Base-by-base conservation (phyloP, 2,888 invertebrate species). In the Apodemia duryi region DNA sequence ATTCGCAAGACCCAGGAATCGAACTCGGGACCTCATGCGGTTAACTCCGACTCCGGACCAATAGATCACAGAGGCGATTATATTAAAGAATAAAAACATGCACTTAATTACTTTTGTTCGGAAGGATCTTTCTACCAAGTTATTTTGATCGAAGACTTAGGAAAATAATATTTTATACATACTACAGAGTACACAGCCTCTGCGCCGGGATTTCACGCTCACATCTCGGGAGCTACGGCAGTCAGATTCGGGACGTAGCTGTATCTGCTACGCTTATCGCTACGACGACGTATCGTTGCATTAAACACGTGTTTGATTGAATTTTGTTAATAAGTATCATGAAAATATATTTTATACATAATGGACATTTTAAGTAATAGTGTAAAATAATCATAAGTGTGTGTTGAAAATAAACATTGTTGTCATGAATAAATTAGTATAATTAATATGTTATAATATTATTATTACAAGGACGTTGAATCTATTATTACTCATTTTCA, bases 171-270 rank as follows among this genome's bases (percentile, higher is more conserved):
- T 46, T 57, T 35, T 57, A 57, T 57, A 32, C 32, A 57, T 49
- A 49, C n/a, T 49, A 49, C 49, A 6, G n/a, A 6, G 49, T 49
- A 21, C 81, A 79, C 77, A 78, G 74, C 70, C 57, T 57, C 57
- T 32, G 57, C 73, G 78, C 74, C 76, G 71, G 80, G 79, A 49
- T 63, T 49, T n/a, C 70, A 77, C 80, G 80, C 81, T 83, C 85
- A 82, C 77, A 80, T 81, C 78, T 78, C 77, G 71, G 46, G 76
- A 76, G 81, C 79, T 84, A 73, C 78, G 78, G 84, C 88, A 91
- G 89, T 91, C 78, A 73, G 80, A 86, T 86, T 86, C 87, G 85
- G 74, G 75, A 70, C 85, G 87, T 85, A 84, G 88, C 77, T 71
- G 75, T 74, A 77, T 74, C 73, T 73, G 84, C 86, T 84, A 86